phyloP scores from a whole-genome alignment of 1,140 invertebrate genomes.

The Proales similis region DNA sequence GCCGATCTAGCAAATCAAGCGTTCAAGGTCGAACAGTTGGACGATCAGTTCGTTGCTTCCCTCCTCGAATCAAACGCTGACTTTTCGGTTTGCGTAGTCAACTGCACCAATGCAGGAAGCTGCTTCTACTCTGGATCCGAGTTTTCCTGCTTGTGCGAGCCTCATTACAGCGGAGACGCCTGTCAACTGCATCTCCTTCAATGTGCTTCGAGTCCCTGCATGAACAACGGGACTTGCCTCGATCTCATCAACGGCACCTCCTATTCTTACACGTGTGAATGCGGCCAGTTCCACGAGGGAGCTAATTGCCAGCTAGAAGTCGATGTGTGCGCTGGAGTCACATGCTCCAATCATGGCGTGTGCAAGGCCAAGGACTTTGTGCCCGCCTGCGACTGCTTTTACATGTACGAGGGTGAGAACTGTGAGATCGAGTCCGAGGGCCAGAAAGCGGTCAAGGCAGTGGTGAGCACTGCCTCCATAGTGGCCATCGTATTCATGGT shows the following conservation, averaged over 20 bases:
- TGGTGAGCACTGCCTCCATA: not conserved
- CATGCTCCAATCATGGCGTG: not conserved
- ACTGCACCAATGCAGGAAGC: slow-evolving; percentile 17
- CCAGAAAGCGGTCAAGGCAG: not conserved
- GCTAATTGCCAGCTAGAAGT: not conserved
- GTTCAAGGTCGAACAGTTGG: too few species aligned
- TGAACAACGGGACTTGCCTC: slow-evolving; percentile 6
- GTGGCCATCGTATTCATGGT: not conserved
- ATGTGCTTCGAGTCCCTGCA: slow-evolving; percentile 11
- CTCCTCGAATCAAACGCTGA: not conserved
- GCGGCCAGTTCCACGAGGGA: not conserved
- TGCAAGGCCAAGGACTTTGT: not conserved
- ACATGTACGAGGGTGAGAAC: not conserved
- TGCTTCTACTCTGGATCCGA: slow-evolving; percentile 27
- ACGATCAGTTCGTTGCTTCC: too few species aligned
- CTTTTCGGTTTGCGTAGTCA: not conserved
- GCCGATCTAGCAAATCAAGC: too few species aligned
- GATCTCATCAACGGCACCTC: not conserved
- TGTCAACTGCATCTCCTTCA: slow-evolving; percentile 4
- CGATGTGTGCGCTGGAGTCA: not conserved
- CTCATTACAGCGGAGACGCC: not conserved
- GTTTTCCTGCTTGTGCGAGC: not conserved
- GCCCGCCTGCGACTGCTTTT: not conserved
- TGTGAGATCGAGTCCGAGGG: not conserved
- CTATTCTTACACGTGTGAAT: not conserved